Evolutionary conservation across 2,888 invertebrate species (phyloP), one percentile per base, ranked within the genome.

Genomic region (Stenurella melanura): DNA sequence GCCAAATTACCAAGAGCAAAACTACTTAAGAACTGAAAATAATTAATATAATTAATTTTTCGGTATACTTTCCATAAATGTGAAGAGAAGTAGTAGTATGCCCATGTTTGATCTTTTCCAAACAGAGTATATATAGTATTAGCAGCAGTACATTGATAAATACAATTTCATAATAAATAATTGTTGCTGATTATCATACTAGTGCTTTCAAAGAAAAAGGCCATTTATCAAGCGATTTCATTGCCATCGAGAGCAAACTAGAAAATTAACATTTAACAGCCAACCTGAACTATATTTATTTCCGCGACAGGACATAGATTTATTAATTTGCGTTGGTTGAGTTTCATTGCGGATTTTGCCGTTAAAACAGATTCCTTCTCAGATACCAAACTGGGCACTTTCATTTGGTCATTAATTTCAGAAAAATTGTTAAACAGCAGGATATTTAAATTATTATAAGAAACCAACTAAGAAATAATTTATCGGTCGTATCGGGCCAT

Each of bases 371-470:
- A 76, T 76, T 68, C 34, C 76, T 63, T 57, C 61, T 19, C 76
- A 60, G 76, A 73, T 76, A 76, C 60, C 50, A 58, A 73, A 72
- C 67, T 73, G 68, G 72, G 30, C 66, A 66, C 71, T 80, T 67
- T 74, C 68, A 30, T 50, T 56, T 26, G 75, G 71, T 78, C 64
- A 80, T 80, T 80, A 80, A 80, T 80, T 79, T 73, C 71, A 73
- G 76, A 75, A 75, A 75, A 74, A 78, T 76, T 77, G 75, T 75
- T 76, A 78, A 80, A 78, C 81, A 82, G 81, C 81, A 70, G 80
- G 79, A 78, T 82, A 78, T 82, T 79, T 77, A 80, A 81, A 82
- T 81, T 76, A 81, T 79, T 74, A 64, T 77, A 75, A 80, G 79
- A 76, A 78, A 81, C 79, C 54, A 57, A 79, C 74, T 63, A 70